These are phyloP conservation scores for Diadumene lineata DNA, from an alignment of 92 coral and sea anemone genomes.

Conservation along the genomic window DNA sequence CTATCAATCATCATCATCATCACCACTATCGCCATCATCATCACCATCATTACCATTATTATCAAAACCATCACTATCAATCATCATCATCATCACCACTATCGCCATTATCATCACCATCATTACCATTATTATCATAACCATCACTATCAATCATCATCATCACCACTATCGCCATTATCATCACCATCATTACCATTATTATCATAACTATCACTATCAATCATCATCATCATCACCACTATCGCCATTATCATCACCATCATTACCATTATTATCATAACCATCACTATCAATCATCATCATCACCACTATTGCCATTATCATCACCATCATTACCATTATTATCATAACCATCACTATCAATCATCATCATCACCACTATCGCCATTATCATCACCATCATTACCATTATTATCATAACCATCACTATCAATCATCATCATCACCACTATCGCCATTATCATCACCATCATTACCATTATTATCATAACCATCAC, in stretches of 20 bases:
- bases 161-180: not conserved
- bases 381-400: not conserved
- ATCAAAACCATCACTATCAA: too few species aligned
- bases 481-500: not conserved
- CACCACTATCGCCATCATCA: not conserved
- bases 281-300: too few species aligned
- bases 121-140: not conserved
- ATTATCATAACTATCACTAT: not conserved
- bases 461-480: not conserved
- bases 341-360: too few species aligned
- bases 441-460: not conserved
- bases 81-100: not conserved
- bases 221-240: too few species aligned
- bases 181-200: not conserved
- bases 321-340: not conserved
- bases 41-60: too few species aligned
- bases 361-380: not conserved
- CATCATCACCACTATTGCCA: not conserved
- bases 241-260: not conserved
- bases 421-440: too few species aligned
- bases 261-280: not conserved
- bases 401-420: not conserved
- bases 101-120: not conserved
- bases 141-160: too few species aligned
- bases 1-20: not conserved